phyloP scores from a whole-genome alignment of 1,140 invertebrate species.

The Nasonia giraulti region DNA sequence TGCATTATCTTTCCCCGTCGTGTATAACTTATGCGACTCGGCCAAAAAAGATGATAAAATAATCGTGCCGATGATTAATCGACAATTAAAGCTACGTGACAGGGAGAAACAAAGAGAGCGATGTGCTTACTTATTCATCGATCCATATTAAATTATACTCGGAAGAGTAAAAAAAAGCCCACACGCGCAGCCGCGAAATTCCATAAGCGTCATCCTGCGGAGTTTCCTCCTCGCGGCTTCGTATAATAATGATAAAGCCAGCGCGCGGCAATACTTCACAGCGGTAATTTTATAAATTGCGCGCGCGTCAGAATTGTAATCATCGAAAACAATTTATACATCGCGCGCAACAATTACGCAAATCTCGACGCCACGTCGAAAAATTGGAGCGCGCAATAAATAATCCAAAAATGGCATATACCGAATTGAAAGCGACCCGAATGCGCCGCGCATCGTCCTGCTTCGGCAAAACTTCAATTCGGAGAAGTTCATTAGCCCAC shows the following conservation, averaged over 20 bases:
- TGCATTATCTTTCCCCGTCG: no score
- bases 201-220: not conserved
- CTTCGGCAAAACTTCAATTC: constrained; percentile 15
- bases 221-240: not conserved
- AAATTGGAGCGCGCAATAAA: constrained; percentile 43
- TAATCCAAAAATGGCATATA: constrained; percentile 47
- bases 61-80: not conserved
- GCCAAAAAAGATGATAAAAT: not conserved
- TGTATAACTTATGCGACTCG: no score
- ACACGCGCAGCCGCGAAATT: not conserved
- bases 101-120: no score
- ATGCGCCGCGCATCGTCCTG: not conserved
- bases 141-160: no score
- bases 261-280: not conserved
- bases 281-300: constrained; percentile 41
- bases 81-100: no score
- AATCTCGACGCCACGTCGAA: not conserved
- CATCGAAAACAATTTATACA: constrained; percentile 18
- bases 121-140: not conserved
- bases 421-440: constrained; percentile 40
- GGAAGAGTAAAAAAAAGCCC: not conserved
- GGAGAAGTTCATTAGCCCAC: constrained; percentile 27
- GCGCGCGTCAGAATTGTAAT: constrained; percentile 38
- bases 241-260: no score
- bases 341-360: constrained; percentile 25